Base-by-base conservation (phyloP, 2,113 vertebrate species). In the Gallinago jamesoni region DNA sequence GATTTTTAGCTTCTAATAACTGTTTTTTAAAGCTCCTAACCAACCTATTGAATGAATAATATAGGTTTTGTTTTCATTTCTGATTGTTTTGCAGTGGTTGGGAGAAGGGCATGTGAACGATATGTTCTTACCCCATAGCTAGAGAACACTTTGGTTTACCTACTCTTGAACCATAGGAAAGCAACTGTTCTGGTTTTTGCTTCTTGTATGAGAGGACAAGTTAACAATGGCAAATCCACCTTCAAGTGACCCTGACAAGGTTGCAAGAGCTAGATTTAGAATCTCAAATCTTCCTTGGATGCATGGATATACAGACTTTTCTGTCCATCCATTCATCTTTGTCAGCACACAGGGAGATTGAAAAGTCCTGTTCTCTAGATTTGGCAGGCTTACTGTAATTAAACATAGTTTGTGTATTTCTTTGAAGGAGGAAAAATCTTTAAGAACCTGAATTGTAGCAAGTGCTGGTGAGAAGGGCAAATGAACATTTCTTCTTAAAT, bases 311-410 rank as follows among this genome's bases (percentile, higher is more conserved):
- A 41, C 59, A n/a, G 7, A 3, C 18, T 72, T 80, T 22, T n/a
- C 23, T 92, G 48, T 62, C 66, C 28, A 39, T 79, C n/a, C 41
- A 33, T 93, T 95, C n/a, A 30, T 94, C 87, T 77, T 92, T 91
- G 91, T 89, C 89, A 89, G 55, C 48, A 16, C 59, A 33, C 62
- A 25, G 79, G n/a, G 60, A 92, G 88, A 81, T 60, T 68, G 90
- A 84, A 91, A 94, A 91, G 30, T 37, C 28, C 14, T 31, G 22
- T 56, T 84, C 70, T 76, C 48, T 37, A 31, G 50, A 18, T 76
- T 76, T 78, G 68, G 13, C 76, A 77, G 56, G 60, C 33, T 72
- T 78, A 35, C 22, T 79, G 53, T 87, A 89, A 76, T 86, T 88
- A 87, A 93, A 87, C 48, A 14, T 14, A 28, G 20, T 66, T 60